phyloP scores from a whole-genome alignment of 1,140 invertebrate species.

The Atta colombica region DNA sequence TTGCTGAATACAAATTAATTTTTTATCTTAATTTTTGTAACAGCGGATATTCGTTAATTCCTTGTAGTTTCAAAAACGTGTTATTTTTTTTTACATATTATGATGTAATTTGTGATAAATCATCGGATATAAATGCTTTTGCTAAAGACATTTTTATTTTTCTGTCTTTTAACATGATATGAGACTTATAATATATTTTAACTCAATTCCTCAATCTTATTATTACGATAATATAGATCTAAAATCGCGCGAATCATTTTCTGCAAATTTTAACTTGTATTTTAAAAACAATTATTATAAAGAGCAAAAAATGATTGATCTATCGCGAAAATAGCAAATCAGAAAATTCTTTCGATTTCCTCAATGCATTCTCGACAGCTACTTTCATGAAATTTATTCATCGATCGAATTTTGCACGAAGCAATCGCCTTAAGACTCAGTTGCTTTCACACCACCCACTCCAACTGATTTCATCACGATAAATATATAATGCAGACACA shows the following conservation, averaged over 20 bases:
- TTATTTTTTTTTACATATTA: not conserved
- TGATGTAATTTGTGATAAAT: not conserved
- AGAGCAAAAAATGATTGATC: not conserved
- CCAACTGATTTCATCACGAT: constrained; percentile 11
- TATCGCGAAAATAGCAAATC: not conserved
- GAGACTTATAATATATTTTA: not conserved
- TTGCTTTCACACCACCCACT: not conserved
- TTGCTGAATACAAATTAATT: constrained; percentile 9
- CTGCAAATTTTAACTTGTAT: not conserved
- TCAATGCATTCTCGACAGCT: not conserved
- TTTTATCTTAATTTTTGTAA: not conserved
- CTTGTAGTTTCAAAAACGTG: not conserved
- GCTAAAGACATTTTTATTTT: not conserved
- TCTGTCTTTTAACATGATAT: not conserved
- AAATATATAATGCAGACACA: constrained; percentile 49
- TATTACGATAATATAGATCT: not conserved
- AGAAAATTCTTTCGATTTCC: not conserved
- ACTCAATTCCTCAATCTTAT: not conserved
- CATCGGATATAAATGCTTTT: not conserved
- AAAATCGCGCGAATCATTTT: not conserved
- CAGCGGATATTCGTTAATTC: not conserved
- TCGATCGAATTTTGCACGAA: not conserved
- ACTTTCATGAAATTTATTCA: not conserved
- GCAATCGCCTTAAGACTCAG: not conserved
- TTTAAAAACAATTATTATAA: not conserved